Percentiles rank a stretch among this genome's conserved stretches.
Evolutionary conservation across 2,888 invertebrate genomes (phyloP).

Genomic region (Exephanes ischioxanthus): DNA sequence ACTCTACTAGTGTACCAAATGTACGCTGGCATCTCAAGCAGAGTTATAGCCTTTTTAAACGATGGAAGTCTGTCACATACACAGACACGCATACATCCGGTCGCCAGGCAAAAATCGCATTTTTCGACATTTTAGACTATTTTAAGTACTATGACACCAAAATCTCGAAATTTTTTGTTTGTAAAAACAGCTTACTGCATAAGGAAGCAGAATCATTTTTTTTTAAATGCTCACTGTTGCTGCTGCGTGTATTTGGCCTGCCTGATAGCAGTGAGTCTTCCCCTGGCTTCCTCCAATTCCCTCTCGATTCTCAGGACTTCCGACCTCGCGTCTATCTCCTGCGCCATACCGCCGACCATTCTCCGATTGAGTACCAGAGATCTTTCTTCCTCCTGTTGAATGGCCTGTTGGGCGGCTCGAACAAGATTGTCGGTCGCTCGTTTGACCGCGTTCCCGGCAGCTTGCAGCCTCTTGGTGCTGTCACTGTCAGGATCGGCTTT

Average conservation of each 20-base stretch:
- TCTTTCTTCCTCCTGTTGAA: constrained; percentile 96
- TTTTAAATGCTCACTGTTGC: constrained; percentile 58
- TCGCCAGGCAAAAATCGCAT: too few relatives aligned
- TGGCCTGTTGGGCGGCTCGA: constrained; percentile 96
- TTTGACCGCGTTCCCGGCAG: constrained; percentile 98
- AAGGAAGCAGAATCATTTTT: too few relatives aligned
- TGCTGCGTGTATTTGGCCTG: constrained; percentile 93
- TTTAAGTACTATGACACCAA: too few relatives aligned
- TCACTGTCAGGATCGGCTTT: constrained; percentile 98
- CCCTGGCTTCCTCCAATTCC: constrained; percentile 96
- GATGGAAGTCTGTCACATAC: too few relatives aligned
- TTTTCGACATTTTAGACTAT: too few relatives aligned
- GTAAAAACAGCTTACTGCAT: too few relatives aligned
- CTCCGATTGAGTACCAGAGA: constrained; percentile 95
- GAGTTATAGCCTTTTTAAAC: too few relatives aligned
- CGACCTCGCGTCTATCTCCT: constrained; percentile 96
- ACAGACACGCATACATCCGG: too few relatives aligned
- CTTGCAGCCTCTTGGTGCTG: constrained; percentile 95
- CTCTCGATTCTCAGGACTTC: constrained; percentile 97
- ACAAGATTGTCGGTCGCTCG: constrained; percentile 99
- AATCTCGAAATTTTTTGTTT: too few relatives aligned
- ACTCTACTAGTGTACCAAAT: too few relatives aligned
- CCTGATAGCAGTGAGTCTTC: constrained; percentile 95
- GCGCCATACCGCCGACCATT: constrained; percentile 98
- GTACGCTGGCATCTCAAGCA: too few relatives aligned